Conservation (phyloP, 1,140 invertebrate genomes). For the Bombus haemorrhoidalis region DNA sequence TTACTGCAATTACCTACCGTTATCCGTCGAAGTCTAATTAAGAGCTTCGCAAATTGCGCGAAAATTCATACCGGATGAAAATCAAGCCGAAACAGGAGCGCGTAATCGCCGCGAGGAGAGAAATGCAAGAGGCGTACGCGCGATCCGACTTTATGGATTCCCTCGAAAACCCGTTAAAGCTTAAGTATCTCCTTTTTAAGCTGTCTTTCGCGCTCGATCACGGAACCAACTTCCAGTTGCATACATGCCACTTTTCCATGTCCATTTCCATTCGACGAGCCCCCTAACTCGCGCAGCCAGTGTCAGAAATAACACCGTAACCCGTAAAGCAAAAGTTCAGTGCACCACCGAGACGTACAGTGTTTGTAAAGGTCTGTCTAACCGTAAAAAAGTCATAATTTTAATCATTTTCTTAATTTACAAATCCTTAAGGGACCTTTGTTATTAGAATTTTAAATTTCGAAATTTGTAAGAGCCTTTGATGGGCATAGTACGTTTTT, state of each 20-base stretch:
- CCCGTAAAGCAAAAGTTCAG: background rate
- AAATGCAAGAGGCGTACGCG: no score
- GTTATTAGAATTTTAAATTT: no score
- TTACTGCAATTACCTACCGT: conserved; percentile 17
- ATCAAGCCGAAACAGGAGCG: background rate
- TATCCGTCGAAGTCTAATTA: conserved; percentile 25
- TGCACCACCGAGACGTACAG: background rate
- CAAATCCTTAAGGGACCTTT: background rate
- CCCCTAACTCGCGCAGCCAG: background rate
- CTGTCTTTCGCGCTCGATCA: background rate
- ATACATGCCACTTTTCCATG: conserved; percentile 1
- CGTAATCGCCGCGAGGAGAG: background rate
- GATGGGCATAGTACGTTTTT: background rate
- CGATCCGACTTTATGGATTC: conserved; percentile 16
- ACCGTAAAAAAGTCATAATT: background rate
- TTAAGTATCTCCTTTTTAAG: conserved; percentile 7
- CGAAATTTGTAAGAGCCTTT: no score
- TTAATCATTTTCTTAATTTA: background rate
- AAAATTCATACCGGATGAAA: conserved; percentile 20
- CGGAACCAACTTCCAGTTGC: no score
- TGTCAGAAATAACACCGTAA: background rate
- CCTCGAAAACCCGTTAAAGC: conserved; percentile 20
- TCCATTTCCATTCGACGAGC: conserved; percentile 13
- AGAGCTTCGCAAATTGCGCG: background rate
- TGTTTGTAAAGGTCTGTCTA: background rate